These are phyloP conservation scores for Acipenser transmontanus DNA, from an alignment of 2,797 vertebrate species.

Conservation along the genomic window DNA sequence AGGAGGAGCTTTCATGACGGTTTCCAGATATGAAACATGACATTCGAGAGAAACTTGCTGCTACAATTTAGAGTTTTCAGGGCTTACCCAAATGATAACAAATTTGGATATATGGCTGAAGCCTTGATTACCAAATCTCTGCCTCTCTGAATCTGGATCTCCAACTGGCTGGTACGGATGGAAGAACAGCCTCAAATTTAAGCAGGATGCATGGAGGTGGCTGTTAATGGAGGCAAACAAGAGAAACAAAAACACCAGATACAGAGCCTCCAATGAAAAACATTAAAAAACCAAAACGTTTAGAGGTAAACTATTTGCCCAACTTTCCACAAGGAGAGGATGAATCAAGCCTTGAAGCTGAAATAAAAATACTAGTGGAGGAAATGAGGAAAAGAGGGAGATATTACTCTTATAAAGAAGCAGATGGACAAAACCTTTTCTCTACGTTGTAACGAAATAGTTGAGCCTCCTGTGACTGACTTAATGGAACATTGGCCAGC, in stretches of 20 bases:
- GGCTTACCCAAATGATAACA: constrained; percentile 16
- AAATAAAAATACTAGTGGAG: not conserved
- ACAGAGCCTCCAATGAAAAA: constrained; percentile 17
- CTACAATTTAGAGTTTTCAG: constrained; percentile 12
- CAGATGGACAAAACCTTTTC: too few relatives aligned
- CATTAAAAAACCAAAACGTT: constrained; percentile 19
- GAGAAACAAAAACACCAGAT: not conserved
- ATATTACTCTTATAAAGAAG: too few relatives aligned
- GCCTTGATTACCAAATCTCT: constrained; percentile 8
- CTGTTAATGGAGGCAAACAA: constrained; percentile 9
- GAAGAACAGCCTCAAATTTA: constrained; percentile 17
- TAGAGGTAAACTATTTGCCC: constrained; percentile 18
- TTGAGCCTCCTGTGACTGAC: too few relatives aligned
- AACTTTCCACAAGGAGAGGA: constrained; percentile 8
- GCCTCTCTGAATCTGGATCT: constrained; percentile 14
- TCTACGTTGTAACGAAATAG: too few relatives aligned
- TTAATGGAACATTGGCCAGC: too few relatives aligned
- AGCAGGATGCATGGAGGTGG: constrained; percentile 12
- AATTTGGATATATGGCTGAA: constrained; percentile 13
- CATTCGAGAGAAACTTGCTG: constrained; percentile 21
- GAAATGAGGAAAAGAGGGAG: too few relatives aligned
- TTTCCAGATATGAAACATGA: constrained; percentile 17
- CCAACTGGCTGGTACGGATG: constrained; percentile 12
- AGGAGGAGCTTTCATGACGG: too few relatives aligned
- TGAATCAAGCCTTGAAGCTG: constrained; percentile 9